Conservation (phyloP, 1,140 invertebrate genomes). For the Zelostemma sp. region DNA sequence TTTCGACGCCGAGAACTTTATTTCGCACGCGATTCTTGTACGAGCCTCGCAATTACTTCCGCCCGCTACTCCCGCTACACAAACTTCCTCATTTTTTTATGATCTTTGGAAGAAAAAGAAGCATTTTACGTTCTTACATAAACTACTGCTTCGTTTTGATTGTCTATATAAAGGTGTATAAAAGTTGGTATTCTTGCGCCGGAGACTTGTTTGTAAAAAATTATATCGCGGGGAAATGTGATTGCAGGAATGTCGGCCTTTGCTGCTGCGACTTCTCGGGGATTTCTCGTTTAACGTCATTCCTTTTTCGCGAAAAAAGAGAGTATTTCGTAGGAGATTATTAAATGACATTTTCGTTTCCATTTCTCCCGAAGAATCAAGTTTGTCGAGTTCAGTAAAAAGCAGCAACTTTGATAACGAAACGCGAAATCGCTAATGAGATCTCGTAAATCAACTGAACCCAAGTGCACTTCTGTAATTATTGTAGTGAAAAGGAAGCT, state of each 20-base stretch:
- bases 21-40: slow-evolving; percentile 45
- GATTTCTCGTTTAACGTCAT: not conserved
- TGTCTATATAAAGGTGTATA: not conserved
- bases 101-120: slow-evolving; percentile 11
- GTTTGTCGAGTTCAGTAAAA: slow-evolving; percentile 41
- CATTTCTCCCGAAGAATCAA: slow-evolving; percentile 36
- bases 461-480: slow-evolving; percentile 46
- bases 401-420: slow-evolving; percentile 49
- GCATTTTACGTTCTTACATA: slow-evolving; percentile 5
- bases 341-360: slow-evolving; percentile 39
- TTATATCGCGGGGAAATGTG: slow-evolving; percentile 5
- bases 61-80: slow-evolving; percentile 19
- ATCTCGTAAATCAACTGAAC: slow-evolving; percentile 49
- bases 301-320: slow-evolving; percentile 2
- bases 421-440: slow-evolving; percentile 49
- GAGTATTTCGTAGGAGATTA: slow-evolving; percentile 29
- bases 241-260: slow-evolving; percentile 6
- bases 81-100: slow-evolving; percentile 35
- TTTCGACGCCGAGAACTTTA: slow-evolving; percentile 38
- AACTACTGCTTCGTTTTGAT: slow-evolving; percentile 24
- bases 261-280: not conserved
- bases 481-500: slow-evolving; percentile 47
- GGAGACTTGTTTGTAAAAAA: too few species aligned
- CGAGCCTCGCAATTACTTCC: slow-evolving; percentile 39
- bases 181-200: too few species aligned